These are phyloP conservation scores for Pampus argenteus DNA, from an alignment of 2,797 vertebrate species.

Conservation along the genomic window DNA sequence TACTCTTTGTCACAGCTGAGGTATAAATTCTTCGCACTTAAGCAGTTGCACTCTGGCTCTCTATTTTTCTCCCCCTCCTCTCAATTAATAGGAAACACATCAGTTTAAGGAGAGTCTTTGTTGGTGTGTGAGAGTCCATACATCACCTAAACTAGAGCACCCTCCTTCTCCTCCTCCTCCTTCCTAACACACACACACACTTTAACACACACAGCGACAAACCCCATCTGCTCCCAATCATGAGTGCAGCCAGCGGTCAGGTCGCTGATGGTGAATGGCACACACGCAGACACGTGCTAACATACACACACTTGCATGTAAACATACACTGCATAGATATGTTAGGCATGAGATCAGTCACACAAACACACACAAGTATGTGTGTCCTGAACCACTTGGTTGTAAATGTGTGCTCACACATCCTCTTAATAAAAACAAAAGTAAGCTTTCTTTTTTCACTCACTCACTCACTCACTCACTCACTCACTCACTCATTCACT, in stretches of 20 bases:
- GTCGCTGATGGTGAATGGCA: conserved; percentile 56
- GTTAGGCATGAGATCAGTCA: conserved; percentile 30
- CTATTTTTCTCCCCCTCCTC: conserved; percentile 66
- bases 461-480: background rate
- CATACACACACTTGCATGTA: conserved; percentile 45
- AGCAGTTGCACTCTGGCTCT: conserved; percentile 48
- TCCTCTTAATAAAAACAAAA: conserved; percentile 43
- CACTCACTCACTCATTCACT: conserved; percentile 12
- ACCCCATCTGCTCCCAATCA: conserved; percentile 86
- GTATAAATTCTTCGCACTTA: conserved; percentile 73
- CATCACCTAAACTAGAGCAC: conserved; percentile 82
- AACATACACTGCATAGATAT: conserved; percentile 45
- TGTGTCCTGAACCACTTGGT: conserved; percentile 24
- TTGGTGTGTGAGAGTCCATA: conserved; percentile 80
- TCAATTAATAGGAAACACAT: conserved; percentile 80
- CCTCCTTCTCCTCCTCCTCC: conserved; percentile 9
- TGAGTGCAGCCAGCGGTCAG: conserved; percentile 85
- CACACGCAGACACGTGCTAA: conserved; percentile 21
- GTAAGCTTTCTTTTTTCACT: conserved; percentile 3
- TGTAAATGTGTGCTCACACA: conserved; percentile 30
- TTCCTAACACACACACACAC: conserved; percentile 36
- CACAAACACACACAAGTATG: background rate
- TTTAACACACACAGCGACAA: conserved; percentile 59
- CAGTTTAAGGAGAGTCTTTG: conserved; percentile 76
- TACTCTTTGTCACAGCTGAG: conserved; percentile 57